Evolutionary conservation across 2,888 invertebrate genomes (phyloP), one percentile per base, ranked within the genome.

Genomic region (Dicranocentrus wangi): DNA sequence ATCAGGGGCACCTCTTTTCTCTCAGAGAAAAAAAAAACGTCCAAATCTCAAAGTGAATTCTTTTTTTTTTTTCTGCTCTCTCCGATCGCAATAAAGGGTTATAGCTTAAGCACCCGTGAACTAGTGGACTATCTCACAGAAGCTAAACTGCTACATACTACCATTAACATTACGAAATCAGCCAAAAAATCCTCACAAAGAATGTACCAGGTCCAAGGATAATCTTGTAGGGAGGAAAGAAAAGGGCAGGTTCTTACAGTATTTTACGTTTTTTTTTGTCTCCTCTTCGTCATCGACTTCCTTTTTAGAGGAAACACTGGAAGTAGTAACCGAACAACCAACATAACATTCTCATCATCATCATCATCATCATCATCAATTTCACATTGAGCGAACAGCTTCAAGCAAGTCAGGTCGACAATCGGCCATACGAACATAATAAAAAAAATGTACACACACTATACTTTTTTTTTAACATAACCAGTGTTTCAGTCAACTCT

Each of bases 1-100:
- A 71, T 71, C 71, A 71, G 61, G 71, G 60, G 71, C 60, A 61
- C 47, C 42, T 27, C 27, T 43, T 47, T n/a, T n/a, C n/a, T n/a
- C n/a, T n/a, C n/a, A n/a, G n/a, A n/a, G n/a, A n/a, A n/a, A n/a
- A n/a, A n/a, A n/a, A 32, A 32, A 32, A 32, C 23, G 13, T 10
- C 55, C 21, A 55, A 21, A 55, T 13, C 21, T 55, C 15, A 25
- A 55, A 25, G n/a, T n/a, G n/a, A n/a, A n/a, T n/a, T n/a, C n/a
- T n/a, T n/a, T n/a, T n/a, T n/a, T n/a, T n/a, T n/a, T n/a, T n/a
- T n/a, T n/a, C n/a, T n/a, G n/a, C n/a, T n/a, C n/a, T n/a, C n/a
- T n/a, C n/a, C n/a, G n/a, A n/a, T n/a, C n/a, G 25, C 21, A 23
- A 55, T 15, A 25, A 55, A 8, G 51, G 51, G 25, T 55, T 7